phyloP scores from a whole-genome alignment of 1,140 invertebrate species.

The Lutraria rhynchaena region DNA sequence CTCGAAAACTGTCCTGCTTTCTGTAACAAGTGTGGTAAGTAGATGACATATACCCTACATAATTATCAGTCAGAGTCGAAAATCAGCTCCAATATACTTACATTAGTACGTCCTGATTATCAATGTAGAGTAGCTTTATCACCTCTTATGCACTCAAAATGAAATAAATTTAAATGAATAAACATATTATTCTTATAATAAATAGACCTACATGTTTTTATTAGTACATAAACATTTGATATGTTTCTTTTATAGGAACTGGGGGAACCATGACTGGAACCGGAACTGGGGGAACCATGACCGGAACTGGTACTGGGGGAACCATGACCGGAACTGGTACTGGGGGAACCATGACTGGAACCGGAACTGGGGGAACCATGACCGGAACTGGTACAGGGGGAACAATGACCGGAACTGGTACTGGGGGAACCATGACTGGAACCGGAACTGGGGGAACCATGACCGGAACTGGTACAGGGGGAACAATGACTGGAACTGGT shows the following conservation, averaged over 20 bases:
- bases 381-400: not conserved
- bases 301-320: not conserved
- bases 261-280: not conserved
- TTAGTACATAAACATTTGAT: no score
- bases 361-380: no score
- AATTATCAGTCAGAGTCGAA: no score
- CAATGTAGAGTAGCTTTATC: no score
- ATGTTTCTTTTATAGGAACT: not conserved
- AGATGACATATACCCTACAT: no score
- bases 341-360: not conserved
- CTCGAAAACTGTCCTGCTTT: constrained; percentile 5
- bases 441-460: not conserved
- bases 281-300: no score
- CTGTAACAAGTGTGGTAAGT: constrained; percentile 36
- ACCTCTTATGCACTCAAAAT: no score
- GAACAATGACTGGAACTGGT: not conserved
- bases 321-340: not conserved
- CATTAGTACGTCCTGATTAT: no score
- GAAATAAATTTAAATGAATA: no score
- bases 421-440: not conserved
- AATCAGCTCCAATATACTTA: no score
- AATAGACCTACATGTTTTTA: no score
- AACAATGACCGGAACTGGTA: not conserved
- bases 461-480: not conserved
- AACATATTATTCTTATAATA: no score